Conservation (phyloP, 2,888 invertebrate species). For the Phoenoteleia sp. region DNA sequence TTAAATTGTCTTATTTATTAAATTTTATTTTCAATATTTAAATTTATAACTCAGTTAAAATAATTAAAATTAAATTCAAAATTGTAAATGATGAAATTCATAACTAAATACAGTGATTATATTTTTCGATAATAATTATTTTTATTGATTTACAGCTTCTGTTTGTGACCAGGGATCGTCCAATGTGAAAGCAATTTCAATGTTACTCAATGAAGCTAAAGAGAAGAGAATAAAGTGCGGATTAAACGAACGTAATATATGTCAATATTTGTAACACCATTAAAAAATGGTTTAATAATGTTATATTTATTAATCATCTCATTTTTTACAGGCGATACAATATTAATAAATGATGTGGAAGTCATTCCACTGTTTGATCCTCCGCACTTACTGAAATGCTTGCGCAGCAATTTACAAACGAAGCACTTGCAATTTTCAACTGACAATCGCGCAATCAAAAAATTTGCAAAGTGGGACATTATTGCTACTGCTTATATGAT, state of each 20-base stretch:
- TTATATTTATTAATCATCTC: slow-evolving; percentile 7
- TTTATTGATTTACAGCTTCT: slow-evolving; percentile 11
- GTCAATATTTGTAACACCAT: background rate
- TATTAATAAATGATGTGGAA: slow-evolving; percentile 38
- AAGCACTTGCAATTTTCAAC: background rate
- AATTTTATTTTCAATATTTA: too few relatives aligned
- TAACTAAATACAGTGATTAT: too few relatives aligned
- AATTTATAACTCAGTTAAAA: background rate
- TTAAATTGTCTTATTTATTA: too few relatives aligned
- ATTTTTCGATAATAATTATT: too few relatives aligned
- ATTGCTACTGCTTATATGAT: background rate
- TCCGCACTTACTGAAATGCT: slow-evolving; percentile 32
- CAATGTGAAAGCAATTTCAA: background rate
- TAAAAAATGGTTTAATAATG: background rate
- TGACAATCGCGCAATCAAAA: background rate
- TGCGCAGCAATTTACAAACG: background rate
- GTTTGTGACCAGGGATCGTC: slow-evolving; percentile 36
- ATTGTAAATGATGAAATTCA: too few relatives aligned
- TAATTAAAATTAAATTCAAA: too few relatives aligned
- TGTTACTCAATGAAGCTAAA: background rate
- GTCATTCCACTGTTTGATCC: slow-evolving; percentile 48
- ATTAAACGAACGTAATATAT: background rate
- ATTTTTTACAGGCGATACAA: slow-evolving; percentile 37
- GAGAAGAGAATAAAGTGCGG: background rate
- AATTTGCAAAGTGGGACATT: slow-evolving; percentile 19